A percentile compares a stretch with the other conserved stretches of the same genome.
Conservation (phyloP, 1,140 invertebrate species). For the Aphelinus certus region DNA sequence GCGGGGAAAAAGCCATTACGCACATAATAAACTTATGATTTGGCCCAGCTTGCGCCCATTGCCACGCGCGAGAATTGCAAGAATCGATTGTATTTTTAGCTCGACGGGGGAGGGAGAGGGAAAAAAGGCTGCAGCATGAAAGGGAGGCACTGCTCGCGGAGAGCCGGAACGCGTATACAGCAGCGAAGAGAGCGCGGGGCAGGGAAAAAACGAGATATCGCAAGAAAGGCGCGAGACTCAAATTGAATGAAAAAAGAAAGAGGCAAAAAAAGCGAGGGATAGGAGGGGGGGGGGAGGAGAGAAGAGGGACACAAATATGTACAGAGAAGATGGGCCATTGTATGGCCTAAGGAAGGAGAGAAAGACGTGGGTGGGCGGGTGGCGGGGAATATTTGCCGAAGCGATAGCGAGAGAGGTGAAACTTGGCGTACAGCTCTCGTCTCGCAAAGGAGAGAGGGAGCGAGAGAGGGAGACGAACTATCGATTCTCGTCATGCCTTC, state of each 20-base stretch:
- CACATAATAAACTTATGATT: slow-evolving; percentile 34
- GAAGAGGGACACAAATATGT: slow-evolving; percentile 25
- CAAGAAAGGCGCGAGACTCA: slow-evolving; percentile 11
- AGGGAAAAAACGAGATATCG: neutral
- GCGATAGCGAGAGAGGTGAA: slow-evolving; percentile 18
- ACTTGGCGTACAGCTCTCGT: neutral
- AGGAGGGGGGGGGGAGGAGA: neutral
- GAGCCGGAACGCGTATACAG: neutral
- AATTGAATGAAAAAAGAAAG: slow-evolving; percentile 31
- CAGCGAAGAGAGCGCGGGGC: neutral
- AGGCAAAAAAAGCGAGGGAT: too few relatives aligned
- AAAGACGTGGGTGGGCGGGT: neutral
- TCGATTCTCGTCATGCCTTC: slow-evolving; percentile 38
- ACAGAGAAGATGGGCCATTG: slow-evolving; percentile 26
- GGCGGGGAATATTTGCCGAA: slow-evolving; percentile 29
- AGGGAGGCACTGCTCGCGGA: neutral
- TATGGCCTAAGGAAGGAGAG: neutral
- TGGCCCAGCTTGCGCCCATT: neutral
- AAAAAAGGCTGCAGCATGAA: slow-evolving; percentile 23
- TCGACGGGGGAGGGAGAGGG: neutral
- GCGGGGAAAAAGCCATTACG: slow-evolving; percentile 26
- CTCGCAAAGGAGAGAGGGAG: neutral
- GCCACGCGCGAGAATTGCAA: slow-evolving; percentile 6
- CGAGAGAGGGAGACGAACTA: slow-evolving; percentile 26
- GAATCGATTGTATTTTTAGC: slow-evolving; percentile 33